Percentiles rank a stretch among this genome's conserved stretches.
phyloP scores from a whole-genome alignment of 2,113 vertebrate species.

The Equus przewalskii region DNA sequence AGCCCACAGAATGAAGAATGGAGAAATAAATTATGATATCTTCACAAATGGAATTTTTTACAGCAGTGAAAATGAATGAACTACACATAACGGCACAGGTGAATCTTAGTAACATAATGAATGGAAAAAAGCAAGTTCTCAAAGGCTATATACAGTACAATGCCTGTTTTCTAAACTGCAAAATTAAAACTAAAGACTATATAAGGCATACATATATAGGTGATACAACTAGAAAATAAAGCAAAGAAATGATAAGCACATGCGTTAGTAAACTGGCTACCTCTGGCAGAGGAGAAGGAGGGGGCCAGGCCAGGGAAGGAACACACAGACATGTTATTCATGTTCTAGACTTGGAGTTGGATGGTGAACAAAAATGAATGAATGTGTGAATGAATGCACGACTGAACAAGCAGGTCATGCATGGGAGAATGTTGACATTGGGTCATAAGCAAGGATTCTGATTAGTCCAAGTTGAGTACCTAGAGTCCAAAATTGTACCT shows the following conservation, averaged over 20 bases:
- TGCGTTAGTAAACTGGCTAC: neutral
- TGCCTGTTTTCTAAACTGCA: neutral
- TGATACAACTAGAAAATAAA: neutral
- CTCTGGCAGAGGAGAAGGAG: neutral
- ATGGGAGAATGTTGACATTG: neutral
- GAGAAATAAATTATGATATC: neutral
- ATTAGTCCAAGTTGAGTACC: neutral
- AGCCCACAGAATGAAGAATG: neutral
- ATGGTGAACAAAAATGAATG: neutral
- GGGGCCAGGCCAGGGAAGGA: neutral
- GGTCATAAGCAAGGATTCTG: neutral
- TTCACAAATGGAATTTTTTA: neutral
- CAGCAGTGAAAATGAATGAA: neutral
- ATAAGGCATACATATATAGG: neutral
- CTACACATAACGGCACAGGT: neutral
- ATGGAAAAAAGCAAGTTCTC: neutral
- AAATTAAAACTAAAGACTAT: neutral
- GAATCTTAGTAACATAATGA: neutral
- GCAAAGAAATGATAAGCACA: neutral
- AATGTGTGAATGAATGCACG: too few relatives aligned
- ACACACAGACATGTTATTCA: neutral
- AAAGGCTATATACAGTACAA: neutral
- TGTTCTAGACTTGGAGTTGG: neutral
- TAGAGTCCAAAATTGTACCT: neutral
- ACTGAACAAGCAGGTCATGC: neutral